These are phyloP conservation scores for Ectropis grisescens DNA, from an alignment of 1,140 invertebrate species.

Conservation along the genomic window DNA sequence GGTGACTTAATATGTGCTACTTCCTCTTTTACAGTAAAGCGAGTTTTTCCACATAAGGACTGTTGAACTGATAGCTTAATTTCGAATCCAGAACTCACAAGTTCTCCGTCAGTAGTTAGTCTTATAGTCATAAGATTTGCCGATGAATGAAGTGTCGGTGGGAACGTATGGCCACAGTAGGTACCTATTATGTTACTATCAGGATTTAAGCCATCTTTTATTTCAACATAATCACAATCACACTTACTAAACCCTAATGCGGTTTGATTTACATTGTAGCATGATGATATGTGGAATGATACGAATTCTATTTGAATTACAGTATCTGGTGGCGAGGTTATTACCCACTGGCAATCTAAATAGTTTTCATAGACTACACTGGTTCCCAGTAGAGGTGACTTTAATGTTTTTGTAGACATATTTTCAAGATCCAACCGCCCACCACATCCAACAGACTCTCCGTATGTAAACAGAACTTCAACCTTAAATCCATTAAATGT, in stretches of 20 bases:
- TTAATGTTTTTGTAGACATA: no score
- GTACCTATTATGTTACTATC: constrained; percentile 73
- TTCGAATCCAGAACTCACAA: constrained; percentile 73
- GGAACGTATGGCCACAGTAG: constrained; percentile 77
- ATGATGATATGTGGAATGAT: constrained; percentile 68
- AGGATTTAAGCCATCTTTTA: constrained; percentile 77
- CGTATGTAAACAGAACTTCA: constrained; percentile 72
- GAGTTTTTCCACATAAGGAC: constrained; percentile 30
- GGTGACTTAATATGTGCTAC: constrained; percentile 65
- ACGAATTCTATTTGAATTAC: constrained; percentile 72
- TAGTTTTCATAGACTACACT: constrained; percentile 47
- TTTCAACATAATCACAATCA: constrained; percentile 77
- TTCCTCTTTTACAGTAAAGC: constrained; percentile 50
- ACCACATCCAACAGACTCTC: constrained; percentile 54
- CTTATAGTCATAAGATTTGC: constrained; percentile 73
- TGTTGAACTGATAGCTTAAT: constrained; percentile 62
- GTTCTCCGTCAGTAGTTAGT: constrained; percentile 72
- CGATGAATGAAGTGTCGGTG: constrained; percentile 67
- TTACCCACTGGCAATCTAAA: constrained; percentile 63
- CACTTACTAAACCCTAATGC: constrained; percentile 56
- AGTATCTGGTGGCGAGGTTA: constrained; percentile 58
- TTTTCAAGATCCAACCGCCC: no score
- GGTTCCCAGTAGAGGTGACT: no score
- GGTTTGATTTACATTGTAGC: constrained; percentile 48
- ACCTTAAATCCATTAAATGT: constrained; percentile 72